Evolutionary conservation across 2,797 vertebrate genomes (phyloP).

Genomic region (Xerus rutilus): DNA sequence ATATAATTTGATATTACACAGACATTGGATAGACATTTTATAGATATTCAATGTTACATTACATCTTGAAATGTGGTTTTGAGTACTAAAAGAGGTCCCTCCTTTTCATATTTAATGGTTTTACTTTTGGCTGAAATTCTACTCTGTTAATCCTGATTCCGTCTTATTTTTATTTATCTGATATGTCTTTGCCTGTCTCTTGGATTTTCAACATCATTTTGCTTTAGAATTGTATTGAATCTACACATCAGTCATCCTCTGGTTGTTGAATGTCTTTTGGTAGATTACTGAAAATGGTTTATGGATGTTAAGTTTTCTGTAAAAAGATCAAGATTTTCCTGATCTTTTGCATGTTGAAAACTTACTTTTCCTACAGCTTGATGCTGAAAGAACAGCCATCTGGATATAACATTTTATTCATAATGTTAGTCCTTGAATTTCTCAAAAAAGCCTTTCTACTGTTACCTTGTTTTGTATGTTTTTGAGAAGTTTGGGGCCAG

Average conservation of each 20-base stretch:
- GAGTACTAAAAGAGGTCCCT: neutral
- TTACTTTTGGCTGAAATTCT: neutral
- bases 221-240: neutral
- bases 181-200: neutral
- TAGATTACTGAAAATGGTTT: neutral
- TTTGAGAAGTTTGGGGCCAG: neutral
- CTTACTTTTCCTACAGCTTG: neutral
- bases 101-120: neutral
- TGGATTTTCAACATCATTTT: neutral
- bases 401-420: neutral
- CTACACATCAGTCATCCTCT: neutral
- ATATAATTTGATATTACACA: neutral
- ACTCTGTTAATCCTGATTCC: neutral
- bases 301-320: neutral
- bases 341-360: neutral
- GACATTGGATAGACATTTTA: neutral
- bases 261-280: neutral
- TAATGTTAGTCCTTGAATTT: conserved; percentile 23
- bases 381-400: neutral
- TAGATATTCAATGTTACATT: neutral
- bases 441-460: conserved; percentile 11
- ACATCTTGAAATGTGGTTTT: neutral
- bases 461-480: neutral
- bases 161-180: neutral
- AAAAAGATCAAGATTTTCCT: neutral